phyloP scores from a whole-genome alignment of 1,140 invertebrate genomes.

The Drosophila hydei region DNA sequence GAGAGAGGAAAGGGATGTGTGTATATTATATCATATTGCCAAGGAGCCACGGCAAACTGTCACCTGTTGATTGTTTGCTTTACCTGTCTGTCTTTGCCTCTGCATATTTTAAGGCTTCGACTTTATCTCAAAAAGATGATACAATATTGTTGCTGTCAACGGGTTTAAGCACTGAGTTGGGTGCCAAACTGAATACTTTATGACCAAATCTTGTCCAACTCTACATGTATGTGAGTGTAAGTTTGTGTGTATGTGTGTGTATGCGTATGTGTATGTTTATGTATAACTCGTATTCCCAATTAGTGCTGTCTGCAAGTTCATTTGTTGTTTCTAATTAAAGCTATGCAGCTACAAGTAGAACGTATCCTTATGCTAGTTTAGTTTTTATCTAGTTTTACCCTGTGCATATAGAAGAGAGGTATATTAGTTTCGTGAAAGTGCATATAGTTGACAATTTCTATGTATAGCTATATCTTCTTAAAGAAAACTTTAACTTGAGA shows the following conservation, averaged over 20 bases:
- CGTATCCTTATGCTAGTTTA: conserved; percentile 46
- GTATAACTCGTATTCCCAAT: conserved; percentile 15
- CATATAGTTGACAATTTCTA: too few species aligned
- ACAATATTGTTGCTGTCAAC: conserved; percentile 20
- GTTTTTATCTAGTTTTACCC: conserved; percentile 4
- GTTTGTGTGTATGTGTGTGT: not conserved
- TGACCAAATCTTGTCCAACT: not conserved
- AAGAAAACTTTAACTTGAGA: too few species aligned
- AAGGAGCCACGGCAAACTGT: conserved; percentile 29
- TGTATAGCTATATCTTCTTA: too few species aligned
- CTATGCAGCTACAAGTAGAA: conserved; percentile 33
- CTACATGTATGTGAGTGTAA: not conserved
- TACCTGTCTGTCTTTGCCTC: conserved; percentile 7
- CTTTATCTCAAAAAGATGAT: conserved; percentile 27
- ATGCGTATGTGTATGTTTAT: not conserved
- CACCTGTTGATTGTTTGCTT: conserved; percentile 46
- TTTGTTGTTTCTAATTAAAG: conserved; percentile 40
- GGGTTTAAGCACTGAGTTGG: conserved; percentile 21
- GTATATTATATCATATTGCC: conserved; percentile 22
- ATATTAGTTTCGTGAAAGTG: not conserved
- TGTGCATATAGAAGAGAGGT: not conserved
- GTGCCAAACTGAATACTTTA: not conserved
- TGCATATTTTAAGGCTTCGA: conserved; percentile 33
- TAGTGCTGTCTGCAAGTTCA: conserved; percentile 25
- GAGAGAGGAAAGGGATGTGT: not conserved